Evolutionary conservation across 2,113 vertebrate genomes (phyloP).

Genomic region (Lepidothrix coronata): DNA sequence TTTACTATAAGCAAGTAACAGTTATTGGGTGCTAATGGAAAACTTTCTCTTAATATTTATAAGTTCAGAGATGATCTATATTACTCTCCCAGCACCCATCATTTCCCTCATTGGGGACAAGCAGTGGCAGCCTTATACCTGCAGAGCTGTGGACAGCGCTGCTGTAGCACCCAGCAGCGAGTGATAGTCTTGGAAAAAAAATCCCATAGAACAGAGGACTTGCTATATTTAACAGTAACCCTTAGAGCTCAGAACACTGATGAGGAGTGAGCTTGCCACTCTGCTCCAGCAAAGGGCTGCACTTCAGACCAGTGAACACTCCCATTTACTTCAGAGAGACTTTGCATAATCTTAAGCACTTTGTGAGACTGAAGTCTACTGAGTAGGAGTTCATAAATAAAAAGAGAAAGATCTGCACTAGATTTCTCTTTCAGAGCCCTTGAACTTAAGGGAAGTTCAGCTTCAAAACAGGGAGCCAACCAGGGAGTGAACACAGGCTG

Average conservation of each 20-base stretch:
- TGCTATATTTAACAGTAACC: constrained; percentile 31
- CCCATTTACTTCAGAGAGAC: constrained; percentile 4
- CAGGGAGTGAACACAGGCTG: background rate
- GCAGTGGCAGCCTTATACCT: background rate
- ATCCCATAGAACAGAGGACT: background rate
- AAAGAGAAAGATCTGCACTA: constrained; percentile 12
- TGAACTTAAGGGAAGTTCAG: constrained; percentile 16
- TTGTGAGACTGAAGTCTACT: background rate
- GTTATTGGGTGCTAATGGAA: background rate
- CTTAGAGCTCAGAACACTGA: background rate
- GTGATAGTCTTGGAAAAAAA: background rate
- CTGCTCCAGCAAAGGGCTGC: constrained; percentile 11
- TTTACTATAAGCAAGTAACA: background rate
- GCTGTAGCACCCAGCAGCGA: background rate
- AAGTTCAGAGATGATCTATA: background rate
- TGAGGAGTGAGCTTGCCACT: constrained; percentile 4
- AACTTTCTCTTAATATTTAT: background rate
- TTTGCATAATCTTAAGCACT: constrained; percentile 39
- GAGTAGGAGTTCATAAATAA: constrained; percentile 35
- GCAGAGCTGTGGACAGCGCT: background rate
- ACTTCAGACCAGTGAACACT: background rate
- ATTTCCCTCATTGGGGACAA: background rate
- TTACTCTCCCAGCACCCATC: background rate
- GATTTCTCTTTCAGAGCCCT: background rate
- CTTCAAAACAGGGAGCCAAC: constrained; percentile 7